Conservation (phyloP, 2,888 invertebrate species). For the Dicyrtomina minuta region DNA sequence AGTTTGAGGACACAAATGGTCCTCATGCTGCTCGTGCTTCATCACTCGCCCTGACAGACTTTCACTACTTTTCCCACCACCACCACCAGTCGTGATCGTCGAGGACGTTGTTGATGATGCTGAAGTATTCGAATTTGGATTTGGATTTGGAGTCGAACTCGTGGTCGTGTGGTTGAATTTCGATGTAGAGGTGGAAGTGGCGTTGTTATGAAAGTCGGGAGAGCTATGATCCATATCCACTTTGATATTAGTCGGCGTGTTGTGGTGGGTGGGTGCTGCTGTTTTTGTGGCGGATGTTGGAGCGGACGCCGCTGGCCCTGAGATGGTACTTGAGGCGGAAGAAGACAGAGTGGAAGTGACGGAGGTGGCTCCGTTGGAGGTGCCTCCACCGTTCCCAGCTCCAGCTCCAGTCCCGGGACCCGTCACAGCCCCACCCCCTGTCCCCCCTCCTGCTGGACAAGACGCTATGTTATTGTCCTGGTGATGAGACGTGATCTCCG, state of each 20-base stretch:
- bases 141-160: neutral
- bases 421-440: too few relatives aligned
- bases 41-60: neutral
- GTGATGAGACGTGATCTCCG: constrained; percentile 42
- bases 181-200: neutral
- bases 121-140: too few relatives aligned
- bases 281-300: neutral
- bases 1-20: neutral
- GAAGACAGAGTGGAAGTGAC: neutral
- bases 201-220: neutral
- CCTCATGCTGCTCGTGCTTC: neutral
- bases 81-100: neutral
- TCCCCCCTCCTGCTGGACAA: neutral
- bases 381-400: too few relatives aligned
- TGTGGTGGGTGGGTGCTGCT: constrained; percentile 1
- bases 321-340: neutral
- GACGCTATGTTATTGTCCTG: constrained; percentile 16
- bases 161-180: neutral
- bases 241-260: neutral
- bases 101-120: neutral
- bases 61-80: constrained; percentile 1
- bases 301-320: neutral
- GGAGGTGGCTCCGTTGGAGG: neutral
- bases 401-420: too few relatives aligned
- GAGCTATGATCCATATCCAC: neutral